phyloP scores from a whole-genome alignment of 2,888 invertebrate species.

The Noctua janthina region DNA sequence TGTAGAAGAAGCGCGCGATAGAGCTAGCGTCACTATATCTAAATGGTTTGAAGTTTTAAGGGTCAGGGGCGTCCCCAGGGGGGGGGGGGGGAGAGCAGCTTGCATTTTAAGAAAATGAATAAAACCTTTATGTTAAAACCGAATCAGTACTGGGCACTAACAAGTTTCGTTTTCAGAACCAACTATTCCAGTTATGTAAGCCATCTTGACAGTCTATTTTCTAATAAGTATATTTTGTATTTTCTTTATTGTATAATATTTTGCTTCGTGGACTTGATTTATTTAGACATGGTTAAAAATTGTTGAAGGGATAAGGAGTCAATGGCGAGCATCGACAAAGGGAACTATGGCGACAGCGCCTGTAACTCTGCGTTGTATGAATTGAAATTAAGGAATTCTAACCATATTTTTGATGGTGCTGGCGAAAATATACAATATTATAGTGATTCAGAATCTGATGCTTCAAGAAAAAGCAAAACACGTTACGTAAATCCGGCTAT shows the following conservation, averaged over 20 bases:
- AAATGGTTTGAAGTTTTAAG: not conserved
- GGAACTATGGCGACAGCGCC: slow-evolving; percentile 84
- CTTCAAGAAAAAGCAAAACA: slow-evolving; percentile 83
- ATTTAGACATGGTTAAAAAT: slow-evolving; percentile 62
- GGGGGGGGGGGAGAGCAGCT: too few relatives aligned
- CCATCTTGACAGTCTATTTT: slow-evolving; percentile 70
- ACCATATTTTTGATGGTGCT: slow-evolving; percentile 86
- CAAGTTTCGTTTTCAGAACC: slow-evolving; percentile 66
- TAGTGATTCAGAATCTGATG: slow-evolving; percentile 85
- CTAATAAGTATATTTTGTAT: slow-evolving; percentile 53
- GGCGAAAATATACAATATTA: slow-evolving; percentile 85
- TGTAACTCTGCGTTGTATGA: slow-evolving; percentile 73
- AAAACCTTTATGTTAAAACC: slow-evolving; percentile 24
- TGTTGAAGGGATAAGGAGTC: slow-evolving; percentile 65
- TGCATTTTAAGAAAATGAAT: not conserved
- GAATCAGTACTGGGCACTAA: slow-evolving; percentile 52
- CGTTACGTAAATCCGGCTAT: slow-evolving; percentile 91
- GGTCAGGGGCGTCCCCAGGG: too few relatives aligned
- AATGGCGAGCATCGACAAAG: slow-evolving; percentile 82
- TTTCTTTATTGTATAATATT: slow-evolving; percentile 59
- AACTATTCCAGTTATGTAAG: slow-evolving; percentile 65
- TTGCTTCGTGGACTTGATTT: slow-evolving; percentile 44
- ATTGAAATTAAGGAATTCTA: slow-evolving; percentile 73
- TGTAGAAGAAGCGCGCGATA: not conserved
- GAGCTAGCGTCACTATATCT: not conserved